A percentile compares a stretch with the other conserved stretches of the same genome.
Conservation (phyloP, 2,113 vertebrate species). For the Poicephalus meyeri region DNA sequence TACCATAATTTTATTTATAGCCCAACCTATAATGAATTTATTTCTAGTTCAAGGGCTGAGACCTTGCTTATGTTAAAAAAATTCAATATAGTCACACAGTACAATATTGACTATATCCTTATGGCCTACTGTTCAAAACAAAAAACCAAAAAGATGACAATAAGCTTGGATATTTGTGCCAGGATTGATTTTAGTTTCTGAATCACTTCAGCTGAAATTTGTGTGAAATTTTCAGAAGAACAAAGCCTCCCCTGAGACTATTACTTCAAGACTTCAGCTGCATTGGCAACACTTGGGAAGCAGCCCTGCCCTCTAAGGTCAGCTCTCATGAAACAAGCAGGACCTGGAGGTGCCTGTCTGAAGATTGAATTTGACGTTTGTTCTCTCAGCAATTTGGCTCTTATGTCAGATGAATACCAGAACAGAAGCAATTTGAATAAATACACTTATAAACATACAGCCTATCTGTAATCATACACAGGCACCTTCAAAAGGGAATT, state of each 20-base stretch:
- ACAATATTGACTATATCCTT: neutral
- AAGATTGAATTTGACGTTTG: neutral
- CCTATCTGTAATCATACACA: neutral
- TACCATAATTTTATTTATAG: neutral
- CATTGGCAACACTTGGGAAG: neutral
- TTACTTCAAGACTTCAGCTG: neutral
- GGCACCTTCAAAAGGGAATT: neutral
- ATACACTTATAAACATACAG: neutral
- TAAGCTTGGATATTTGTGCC: neutral
- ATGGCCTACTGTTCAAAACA: neutral
- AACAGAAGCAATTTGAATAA: neutral
- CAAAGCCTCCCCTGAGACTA: neutral
- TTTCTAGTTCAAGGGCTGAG: neutral
- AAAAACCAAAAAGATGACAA: neutral
- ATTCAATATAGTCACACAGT: neutral
- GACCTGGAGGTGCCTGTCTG: neutral
- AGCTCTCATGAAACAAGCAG: neutral
- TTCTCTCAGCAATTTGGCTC: neutral
- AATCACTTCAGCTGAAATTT: neutral
- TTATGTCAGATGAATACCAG: neutral
- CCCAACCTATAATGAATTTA: neutral
- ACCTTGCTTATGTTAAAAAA: neutral
- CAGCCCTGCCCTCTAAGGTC: neutral
- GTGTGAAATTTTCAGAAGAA: neutral
- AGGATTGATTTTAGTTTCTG: neutral